Conservation (phyloP, 2,888 invertebrate genomes). For the Polydrusus tereticollis region DNA sequence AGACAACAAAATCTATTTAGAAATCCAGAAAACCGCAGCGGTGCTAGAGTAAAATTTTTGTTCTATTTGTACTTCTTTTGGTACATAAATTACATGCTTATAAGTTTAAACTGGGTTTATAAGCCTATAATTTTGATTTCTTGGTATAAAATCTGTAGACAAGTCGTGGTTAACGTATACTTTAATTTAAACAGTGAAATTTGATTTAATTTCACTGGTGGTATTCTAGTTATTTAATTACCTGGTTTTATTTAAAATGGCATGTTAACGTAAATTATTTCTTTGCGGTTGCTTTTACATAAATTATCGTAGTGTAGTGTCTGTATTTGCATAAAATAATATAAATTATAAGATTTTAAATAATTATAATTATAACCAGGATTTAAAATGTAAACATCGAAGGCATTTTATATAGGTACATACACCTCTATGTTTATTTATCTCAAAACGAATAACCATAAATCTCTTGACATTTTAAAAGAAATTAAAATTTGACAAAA, state of each 20-base stretch:
- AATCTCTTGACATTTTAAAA: too few relatives aligned
- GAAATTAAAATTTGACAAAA: too few relatives aligned
- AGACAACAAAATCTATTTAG: background rate
- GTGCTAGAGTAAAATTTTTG: background rate
- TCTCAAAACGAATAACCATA: too few relatives aligned
- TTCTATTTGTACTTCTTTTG: background rate
- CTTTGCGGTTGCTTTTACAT: background rate
- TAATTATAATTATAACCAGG: too few relatives aligned
- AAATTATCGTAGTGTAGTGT: too few relatives aligned
- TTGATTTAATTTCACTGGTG: slow-evolving; percentile 6
- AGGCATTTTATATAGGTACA: too few relatives aligned
- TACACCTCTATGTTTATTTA: too few relatives aligned
- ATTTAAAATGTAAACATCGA: too few relatives aligned
- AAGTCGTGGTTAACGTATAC: background rate
- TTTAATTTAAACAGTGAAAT: slow-evolving; percentile 6
- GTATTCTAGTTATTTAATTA: slow-evolving; percentile 3
- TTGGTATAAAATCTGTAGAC: background rate
- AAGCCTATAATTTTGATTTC: slow-evolving; percentile 3
- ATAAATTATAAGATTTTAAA: too few relatives aligned
- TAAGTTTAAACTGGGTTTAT: background rate
- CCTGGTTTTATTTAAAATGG: background rate
- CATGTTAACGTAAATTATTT: background rate
- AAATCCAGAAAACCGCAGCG: background rate
- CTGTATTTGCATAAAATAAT: too few relatives aligned
- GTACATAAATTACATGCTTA: background rate